These are phyloP conservation scores for Trachelus tabidus DNA, from an alignment of 2,888 invertebrate genomes.

Conservation along the genomic window DNA sequence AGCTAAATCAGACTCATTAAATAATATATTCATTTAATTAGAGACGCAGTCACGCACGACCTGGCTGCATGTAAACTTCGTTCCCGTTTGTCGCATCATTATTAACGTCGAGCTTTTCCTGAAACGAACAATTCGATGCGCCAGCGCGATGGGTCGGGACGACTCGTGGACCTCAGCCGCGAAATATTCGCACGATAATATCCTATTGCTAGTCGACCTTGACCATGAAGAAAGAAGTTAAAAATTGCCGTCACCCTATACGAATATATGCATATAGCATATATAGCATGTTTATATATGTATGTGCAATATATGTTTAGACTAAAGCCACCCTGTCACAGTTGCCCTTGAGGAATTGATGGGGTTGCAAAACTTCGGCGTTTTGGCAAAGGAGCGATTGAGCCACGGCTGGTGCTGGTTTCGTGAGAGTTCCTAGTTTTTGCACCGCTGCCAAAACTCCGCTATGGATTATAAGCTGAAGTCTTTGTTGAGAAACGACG, in stretches of 20 bases:
- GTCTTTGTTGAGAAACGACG: slow-evolving; percentile 19
- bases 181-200: not conserved
- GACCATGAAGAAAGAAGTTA: no score
- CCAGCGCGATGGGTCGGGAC: not conserved
- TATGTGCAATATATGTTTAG: not conserved
- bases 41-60: slow-evolving; percentile 21
- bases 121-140: not conserved
- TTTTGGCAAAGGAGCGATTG: not conserved
- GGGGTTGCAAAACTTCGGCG: not conserved
- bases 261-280: no score
- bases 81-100: slow-evolving; percentile 8
- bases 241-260: no score
- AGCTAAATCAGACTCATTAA: slow-evolving; percentile 9
- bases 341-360: not conserved
- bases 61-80: slow-evolving; percentile 6
- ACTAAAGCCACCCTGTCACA: not conserved
- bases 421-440: slow-evolving; percentile 2
- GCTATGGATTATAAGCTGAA: slow-evolving; percentile 16
- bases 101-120: not conserved
- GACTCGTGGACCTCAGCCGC: not conserved
- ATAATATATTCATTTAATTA: slow-evolving; percentile 23
- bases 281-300: not conserved
- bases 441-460: slow-evolving; percentile 12
- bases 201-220: not conserved
- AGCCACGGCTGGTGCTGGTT: not conserved